Base-by-base conservation (phyloP, 2,113 vertebrate genomes). In the Anhinga anhinga region DNA sequence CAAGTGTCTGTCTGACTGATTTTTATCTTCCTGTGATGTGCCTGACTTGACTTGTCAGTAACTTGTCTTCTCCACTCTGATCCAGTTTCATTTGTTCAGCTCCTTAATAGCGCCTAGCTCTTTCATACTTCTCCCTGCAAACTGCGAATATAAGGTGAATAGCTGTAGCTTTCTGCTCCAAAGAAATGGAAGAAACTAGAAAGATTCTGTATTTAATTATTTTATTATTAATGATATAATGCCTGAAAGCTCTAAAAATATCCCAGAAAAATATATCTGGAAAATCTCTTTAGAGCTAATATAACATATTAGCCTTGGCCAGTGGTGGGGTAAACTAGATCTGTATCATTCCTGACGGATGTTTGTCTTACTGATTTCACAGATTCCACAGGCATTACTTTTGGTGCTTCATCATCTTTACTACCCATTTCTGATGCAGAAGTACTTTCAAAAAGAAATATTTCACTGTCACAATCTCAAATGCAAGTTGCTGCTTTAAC, bases 1-100 rank as follows among this genome's bases (percentile, higher is more conserved):
- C 23, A 69, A 73, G 86, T 92, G 26, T 73, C 82, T 83, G 93
- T 91, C 93, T 82, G 49, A 34, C 89, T 76, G 86, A 95, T 94
- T 93, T 87, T 71, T 76, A 13, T 89, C 44, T 87, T 82, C 27
- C 40, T 67, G 42, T 79, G 84, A 91, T 93, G 84, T 87, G 86
- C 26, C 44, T 89, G 61, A 74, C 82, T 89, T 87, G 62, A 61
- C 36, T 74, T 94, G 91, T 95, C 93, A 87, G 69, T 87, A 85
- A 79, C 89, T 89, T 89, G 61, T 93, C 83, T 78, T 42, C n/a
- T 84, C 42, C 10, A 4, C 38, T 91, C 21, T 82, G 81, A 71
- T 89, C 18, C 44, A 50, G 47, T 71, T 84, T 82, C 53, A 56
- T 93, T 91, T 89, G 32, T 56, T 93, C 44, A 72, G n/a, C 26